Evolutionary conservation across 2,113 vertebrate genomes (phyloP), one percentile per base, ranked within the genome.

Genomic region (Microtus oregoni): DNA sequence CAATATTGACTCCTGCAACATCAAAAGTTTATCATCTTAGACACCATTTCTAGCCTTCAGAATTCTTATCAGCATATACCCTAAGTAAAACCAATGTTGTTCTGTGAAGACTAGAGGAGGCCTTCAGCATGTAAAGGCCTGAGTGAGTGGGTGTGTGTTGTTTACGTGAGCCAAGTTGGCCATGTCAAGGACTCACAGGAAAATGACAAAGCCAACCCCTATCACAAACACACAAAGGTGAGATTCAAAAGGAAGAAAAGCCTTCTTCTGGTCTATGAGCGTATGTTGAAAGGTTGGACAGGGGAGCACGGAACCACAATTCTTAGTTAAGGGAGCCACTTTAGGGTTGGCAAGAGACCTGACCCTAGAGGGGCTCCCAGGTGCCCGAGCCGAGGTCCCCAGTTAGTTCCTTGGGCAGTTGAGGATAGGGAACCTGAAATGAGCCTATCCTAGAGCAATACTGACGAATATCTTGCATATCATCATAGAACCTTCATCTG

Each of bases 41-140:
- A 11, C 3, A 81, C 47, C 35, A 30, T 87, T 78, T 79, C 88
- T 77, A 67, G 30, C 11, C 35, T 7, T 61, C 30, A 92, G 61
- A 94, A 93, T 73, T 68, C 15, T 70, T 88, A 79, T 0, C 28
- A 17, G 93, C 79, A 12, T 94, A 76, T 58, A 86, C 58, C 90
- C 5, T 85, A 58, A 79, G 41, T 86, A 72, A 94, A 92, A 32
- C 5, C 12, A 94, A 38, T 82, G 5, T 70, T 22, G 12, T 17
- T 61, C n/a, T 61, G 22, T 26, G 35, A 61, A 61, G 55, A 61
- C 20, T 24, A 0, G 12, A 82, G 11, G 22, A 82, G 15, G 12
- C 22, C 7, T 13, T 82, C n/a, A 38, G 55, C 12, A 38, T 26
- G 35, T 61, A 22, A 38, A 61, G 35, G 8, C 35, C 22, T 38